These are phyloP conservation scores for Hiodon tergisus DNA, from an alignment of 2,113 vertebrate genomes.

Conservation along the genomic window DNA sequence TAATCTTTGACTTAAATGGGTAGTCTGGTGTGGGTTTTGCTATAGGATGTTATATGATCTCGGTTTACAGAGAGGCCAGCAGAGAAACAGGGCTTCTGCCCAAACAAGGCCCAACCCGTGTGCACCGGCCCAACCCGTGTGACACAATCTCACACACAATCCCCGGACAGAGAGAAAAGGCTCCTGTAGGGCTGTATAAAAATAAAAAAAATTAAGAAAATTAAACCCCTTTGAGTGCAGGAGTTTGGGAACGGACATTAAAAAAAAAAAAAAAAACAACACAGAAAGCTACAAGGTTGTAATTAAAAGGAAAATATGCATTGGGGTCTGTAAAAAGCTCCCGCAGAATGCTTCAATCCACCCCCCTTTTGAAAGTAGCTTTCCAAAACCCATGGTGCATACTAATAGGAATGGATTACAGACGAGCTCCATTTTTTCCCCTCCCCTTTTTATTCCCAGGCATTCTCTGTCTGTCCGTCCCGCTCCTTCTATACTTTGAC, in stretches of 20 bases:
- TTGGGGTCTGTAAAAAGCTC: background rate
- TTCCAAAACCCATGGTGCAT: slow-evolving; percentile 11
- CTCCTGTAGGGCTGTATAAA: too few species aligned
- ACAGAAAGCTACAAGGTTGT: slow-evolving; percentile 1
- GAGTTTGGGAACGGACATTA: slow-evolving; percentile 14
- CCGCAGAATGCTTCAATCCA: slow-evolving; percentile 12
- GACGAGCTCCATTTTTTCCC: background rate
- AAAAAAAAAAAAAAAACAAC: background rate
- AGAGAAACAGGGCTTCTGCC: too few species aligned
- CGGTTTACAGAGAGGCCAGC: too few species aligned
- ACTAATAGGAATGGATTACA: slow-evolving; percentile 7
- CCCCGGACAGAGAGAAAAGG: too few species aligned
- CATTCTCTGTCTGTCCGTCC: background rate
- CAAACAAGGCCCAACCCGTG: too few species aligned
- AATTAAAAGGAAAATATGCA: slow-evolving; percentile 16
- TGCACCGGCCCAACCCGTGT: too few species aligned
- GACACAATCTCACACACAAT: too few species aligned
- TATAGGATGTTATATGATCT: too few species aligned
- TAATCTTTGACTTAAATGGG: too few species aligned
- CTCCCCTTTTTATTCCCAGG: background rate
- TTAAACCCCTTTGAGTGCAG: slow-evolving; percentile 1
- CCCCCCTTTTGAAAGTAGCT: slow-evolving; percentile 6
- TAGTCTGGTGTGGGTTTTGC: too few species aligned
- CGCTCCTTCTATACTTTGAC: background rate
- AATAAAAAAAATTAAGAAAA: background rate